A percentile compares a stretch with the other conserved stretches of the same genome.
Evolutionary conservation across 2,113 vertebrate species (phyloP).

Genomic region (Rissa tridactyla): DNA sequence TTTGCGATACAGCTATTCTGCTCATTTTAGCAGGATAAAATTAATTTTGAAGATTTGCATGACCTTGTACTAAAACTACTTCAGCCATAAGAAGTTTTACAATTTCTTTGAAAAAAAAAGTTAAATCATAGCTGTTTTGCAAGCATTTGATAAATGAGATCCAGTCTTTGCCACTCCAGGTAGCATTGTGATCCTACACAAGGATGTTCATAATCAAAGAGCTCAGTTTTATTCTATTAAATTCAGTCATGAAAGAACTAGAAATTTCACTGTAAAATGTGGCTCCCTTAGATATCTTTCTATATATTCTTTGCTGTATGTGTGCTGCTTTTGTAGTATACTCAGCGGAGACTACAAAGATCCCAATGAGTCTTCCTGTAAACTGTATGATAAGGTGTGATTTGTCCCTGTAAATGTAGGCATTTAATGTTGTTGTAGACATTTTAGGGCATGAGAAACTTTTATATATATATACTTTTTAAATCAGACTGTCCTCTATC

Average conservation of each 20-base stretch:
- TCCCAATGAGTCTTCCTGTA: background rate
- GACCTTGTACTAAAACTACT: background rate
- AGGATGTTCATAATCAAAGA: background rate
- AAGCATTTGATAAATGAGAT: background rate
- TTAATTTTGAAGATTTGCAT: background rate
- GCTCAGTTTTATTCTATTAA: background rate
- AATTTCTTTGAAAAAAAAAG: background rate
- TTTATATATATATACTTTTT: background rate
- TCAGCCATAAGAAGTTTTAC: background rate
- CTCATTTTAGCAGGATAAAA: background rate
- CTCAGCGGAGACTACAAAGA: background rate
- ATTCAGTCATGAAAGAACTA: background rate
- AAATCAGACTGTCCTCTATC: background rate
- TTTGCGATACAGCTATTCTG: background rate
- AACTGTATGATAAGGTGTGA: background rate
- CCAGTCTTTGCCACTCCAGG: background rate
- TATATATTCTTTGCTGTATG: background rate
- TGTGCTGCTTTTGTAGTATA: background rate
- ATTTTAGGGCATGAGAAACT: background rate
- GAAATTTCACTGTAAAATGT: background rate
- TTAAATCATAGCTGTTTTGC: background rate
- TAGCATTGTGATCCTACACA: background rate
- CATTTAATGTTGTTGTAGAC: background rate
- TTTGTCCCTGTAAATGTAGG: background rate
- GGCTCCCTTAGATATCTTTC: background rate